These are phyloP conservation scores for Brachyistius frenatus DNA, from an alignment of 2,113 vertebrate species.

Conservation along the genomic window DNA sequence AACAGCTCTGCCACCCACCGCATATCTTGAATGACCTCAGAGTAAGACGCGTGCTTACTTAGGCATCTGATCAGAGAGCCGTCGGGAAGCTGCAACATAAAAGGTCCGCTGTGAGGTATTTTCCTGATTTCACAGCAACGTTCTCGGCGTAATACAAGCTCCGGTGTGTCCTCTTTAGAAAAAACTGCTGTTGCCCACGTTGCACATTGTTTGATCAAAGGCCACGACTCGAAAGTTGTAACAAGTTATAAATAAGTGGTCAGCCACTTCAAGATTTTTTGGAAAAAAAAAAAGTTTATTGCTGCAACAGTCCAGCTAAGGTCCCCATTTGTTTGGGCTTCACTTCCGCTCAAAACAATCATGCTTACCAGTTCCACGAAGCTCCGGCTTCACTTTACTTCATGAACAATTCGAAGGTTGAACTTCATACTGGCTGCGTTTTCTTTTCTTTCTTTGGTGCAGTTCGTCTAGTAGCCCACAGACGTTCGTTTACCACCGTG, in stretches of 20 bases:
- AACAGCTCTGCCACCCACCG: constrained; percentile 57
- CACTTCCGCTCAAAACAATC: too few species aligned
- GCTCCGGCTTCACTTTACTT: too few species aligned
- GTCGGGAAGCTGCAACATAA: constrained; percentile 34
- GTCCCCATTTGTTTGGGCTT: neutral
- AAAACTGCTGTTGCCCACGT: constrained; percentile 8
- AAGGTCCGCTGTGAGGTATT: constrained; percentile 54
- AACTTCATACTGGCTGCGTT: too few species aligned
- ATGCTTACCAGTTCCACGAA: too few species aligned
- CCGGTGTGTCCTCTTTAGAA: constrained; percentile 42
- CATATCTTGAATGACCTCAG: constrained; percentile 66
- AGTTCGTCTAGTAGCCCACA: too few species aligned
- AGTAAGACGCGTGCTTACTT: constrained; percentile 60
- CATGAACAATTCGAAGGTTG: too few species aligned
- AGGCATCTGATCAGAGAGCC: constrained; percentile 57
- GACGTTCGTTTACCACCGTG: too few species aligned
- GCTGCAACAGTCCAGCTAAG: neutral
- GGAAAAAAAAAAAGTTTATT: neutral
- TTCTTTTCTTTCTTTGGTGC: too few species aligned
- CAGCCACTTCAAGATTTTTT: neutral
- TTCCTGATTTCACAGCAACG: constrained; percentile 66
- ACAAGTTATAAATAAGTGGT: constrained; percentile 30
- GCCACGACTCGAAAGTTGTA: constrained; percentile 12
- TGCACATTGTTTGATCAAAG: constrained; percentile 29
- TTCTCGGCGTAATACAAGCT: constrained; percentile 37